Base-by-base conservation (phyloP, 2,113 vertebrate species). In the Catagonus wagneri region DNA sequence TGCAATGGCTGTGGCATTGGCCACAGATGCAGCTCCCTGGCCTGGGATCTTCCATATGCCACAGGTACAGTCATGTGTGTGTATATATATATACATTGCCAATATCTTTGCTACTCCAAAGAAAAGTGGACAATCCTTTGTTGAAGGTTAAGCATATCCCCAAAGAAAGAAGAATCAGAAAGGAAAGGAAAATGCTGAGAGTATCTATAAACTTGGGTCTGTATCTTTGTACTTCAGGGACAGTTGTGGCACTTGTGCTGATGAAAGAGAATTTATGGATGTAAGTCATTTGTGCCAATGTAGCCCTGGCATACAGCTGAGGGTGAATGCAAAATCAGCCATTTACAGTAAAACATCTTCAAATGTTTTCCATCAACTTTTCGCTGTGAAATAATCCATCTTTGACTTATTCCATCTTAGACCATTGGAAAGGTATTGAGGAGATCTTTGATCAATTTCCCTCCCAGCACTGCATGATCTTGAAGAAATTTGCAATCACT, bases 401-500 rank as follows among this genome's bases (percentile, higher is more conserved):
- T 29, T 68, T 94, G 29, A 25, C 4, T 74, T 54, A 65, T 61
- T 90, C 85, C 36, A 71, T 90, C 58, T 56, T 69, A 87, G 56
- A 81, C 23, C 17, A 39, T 2, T 61, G 23, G 23, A 74, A 97
- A 95, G 32, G 74, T 15, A 52, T 29, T 27, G 39, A 81, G 17
- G 61, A 90, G 34, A 75, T 56, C 20, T 44, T 90, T 76, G 19
- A 83, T 87, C 65, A 81, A 20, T 68, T 63, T 74, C 78, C 63
- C 87, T 52, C 4, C 44, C 29, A 92, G 60, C 6, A 68, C 7
- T 29, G 19, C 76, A 36, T 12, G n/a, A 79, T 27, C 15, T 88
- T 58, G 60, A 83, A 96, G n/a, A 96, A 69, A 81, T n/a, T 69
- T 90, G 88, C 56, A 74, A 32, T 81, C 54, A 76, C 34, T 68